Base-by-base conservation (phyloP, 1,140 invertebrate species). In the Lanistes nyassanus region DNA sequence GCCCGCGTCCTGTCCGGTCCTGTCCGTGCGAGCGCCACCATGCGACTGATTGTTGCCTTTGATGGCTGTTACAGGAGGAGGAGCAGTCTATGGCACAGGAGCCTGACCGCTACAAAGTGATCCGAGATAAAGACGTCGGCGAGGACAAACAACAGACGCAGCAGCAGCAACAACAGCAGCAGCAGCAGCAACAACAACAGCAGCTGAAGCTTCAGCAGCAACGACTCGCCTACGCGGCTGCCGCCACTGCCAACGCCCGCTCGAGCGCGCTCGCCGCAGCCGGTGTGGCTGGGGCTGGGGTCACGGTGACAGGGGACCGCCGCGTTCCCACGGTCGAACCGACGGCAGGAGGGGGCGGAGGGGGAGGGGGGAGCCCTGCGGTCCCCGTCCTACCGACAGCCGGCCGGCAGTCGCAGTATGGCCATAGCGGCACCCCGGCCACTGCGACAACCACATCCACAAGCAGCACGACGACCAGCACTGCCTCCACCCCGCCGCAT, bases 41-140 rank as follows among this genome's bases (percentile, higher is more conserved):
- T 3, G 37, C 6, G 31, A 4, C 7, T 9, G 39, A 42, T n/a
- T 23, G 19, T 55, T 37, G 55, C 42, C 7, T 42, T 0, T 65
- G 7, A 53, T 6, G 68, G 60, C 53, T 79, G 67, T 76, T 82
- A n/a, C 77, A 86, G 82, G 82, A 82, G 75, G 83, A 86, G 76
- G 83, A 84, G 70, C 79, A 83, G 79, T 82, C 82, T 75, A 83
- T 83, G 84, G 83, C 82, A 82, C 83, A 86, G 77, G 80, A 81
- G 74, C 80, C 82, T 81, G 80, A 76, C 74, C 72, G 80, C 51
- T 67, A 76, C 76, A 81, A 83, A 69, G 39, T 72, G 55, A 64
- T 74, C 68, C 74, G 70, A 66, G 66, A 80, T 56, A 75, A 77
- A 73, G 51, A 74, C 39, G 51, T 26, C 70, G 70, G 65, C 47